phyloP scores from a whole-genome alignment of 2,888 invertebrate species.

The Sminthurinus aureus region DNA sequence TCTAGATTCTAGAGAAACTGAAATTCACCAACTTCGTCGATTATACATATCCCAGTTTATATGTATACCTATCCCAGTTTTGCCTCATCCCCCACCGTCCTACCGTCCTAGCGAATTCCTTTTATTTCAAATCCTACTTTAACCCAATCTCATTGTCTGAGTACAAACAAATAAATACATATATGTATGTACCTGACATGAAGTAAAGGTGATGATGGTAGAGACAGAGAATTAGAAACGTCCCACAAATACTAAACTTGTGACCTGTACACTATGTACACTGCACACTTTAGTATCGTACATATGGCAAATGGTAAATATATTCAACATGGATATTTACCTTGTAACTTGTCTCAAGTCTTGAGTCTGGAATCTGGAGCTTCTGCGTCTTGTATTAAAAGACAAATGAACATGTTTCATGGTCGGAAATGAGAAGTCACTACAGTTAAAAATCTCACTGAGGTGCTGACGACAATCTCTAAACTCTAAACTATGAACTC shows the following conservation, averaged over 20 bases:
- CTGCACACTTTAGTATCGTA: no score
- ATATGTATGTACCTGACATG: not conserved
- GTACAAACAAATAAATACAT: not conserved
- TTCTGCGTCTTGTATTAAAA: not conserved
- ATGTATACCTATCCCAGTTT: conserved; percentile 29
- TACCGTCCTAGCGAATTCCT: conserved; percentile 1
- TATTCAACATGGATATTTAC: no score
- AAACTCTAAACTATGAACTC: conserved; percentile 1
- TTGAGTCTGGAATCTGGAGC: not conserved
- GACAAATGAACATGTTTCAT: not conserved
- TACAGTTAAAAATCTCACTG: not conserved
- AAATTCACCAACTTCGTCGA: conserved; percentile 56
- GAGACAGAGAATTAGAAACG: conserved; percentile 7
- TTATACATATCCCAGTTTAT: conserved; percentile 45
- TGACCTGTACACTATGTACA: no score
- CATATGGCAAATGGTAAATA: no score
- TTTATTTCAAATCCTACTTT: conserved; percentile 1
- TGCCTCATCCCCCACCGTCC: conserved; percentile 19
- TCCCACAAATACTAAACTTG: conserved; percentile 20
- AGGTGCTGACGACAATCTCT: not conserved
- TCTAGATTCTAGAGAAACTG: conserved; percentile 20
- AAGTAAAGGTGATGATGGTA: not conserved
- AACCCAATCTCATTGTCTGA: not conserved
- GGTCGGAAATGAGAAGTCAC: not conserved
- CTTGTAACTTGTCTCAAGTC: not conserved